Percentiles rank a stretch among this genome's conserved stretches.
These are phyloP conservation scores for Percopsis omiscomaycus DNA, from an alignment of 2,797 vertebrate species.

Conservation along the genomic window DNA sequence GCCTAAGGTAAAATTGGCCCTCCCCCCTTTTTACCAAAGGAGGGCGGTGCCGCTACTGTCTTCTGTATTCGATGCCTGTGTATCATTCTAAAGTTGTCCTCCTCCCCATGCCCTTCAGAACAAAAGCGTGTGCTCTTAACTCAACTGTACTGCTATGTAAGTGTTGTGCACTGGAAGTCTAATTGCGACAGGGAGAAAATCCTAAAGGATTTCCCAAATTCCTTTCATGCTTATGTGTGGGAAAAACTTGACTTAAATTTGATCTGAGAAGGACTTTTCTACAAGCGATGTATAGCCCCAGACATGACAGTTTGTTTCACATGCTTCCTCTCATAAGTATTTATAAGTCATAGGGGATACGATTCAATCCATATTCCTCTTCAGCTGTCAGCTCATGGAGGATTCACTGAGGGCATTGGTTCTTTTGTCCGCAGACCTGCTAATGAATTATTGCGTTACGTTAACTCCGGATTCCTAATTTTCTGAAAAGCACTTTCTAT, in stretches of 20 bases:
- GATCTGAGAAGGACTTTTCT: slow-evolving; percentile 2
- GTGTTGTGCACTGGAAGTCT: slow-evolving; percentile 42
- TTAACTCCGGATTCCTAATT: slow-evolving; percentile 5
- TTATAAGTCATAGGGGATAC: background rate
- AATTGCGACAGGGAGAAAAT: slow-evolving; percentile 6
- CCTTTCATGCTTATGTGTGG: background rate
- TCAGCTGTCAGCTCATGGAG: background rate
- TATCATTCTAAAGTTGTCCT: slow-evolving; percentile 62
- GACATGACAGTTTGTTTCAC: background rate
- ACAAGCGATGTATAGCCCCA: slow-evolving; percentile 14
- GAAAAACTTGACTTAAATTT: slow-evolving; percentile 2
- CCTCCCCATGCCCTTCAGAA: slow-evolving; percentile 44
- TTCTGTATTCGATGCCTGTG: slow-evolving; percentile 74
- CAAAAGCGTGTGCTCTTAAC: slow-evolving; percentile 34
- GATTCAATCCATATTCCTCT: background rate
- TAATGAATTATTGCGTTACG: background rate
- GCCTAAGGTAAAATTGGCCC: slow-evolving; percentile 81
- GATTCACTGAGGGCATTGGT: slow-evolving; percentile 12
- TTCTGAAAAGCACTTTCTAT: slow-evolving; percentile 17
- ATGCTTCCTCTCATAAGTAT: background rate
- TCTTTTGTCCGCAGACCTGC: slow-evolving; percentile 3
- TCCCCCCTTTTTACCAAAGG: slow-evolving; percentile 61
- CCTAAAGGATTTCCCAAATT: slow-evolving; percentile 21
- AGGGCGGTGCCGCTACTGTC: slow-evolving; percentile 68
- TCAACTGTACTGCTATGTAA: slow-evolving; percentile 49